phyloP scores from a whole-genome alignment of 2,113 vertebrate genomes.

The Tursiops truncatus region DNA sequence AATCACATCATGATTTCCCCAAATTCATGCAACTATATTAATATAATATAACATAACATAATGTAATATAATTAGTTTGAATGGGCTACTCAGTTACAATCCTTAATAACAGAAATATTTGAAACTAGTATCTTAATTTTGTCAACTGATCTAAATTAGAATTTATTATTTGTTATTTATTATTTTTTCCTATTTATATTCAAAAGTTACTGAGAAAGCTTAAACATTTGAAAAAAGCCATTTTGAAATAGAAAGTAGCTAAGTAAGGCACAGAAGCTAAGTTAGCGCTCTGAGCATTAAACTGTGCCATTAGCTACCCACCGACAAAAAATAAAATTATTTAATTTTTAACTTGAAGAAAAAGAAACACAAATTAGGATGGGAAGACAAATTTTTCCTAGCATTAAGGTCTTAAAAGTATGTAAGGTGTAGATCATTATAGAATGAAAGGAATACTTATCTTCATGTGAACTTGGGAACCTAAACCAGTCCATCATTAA shows the following conservation, averaged over 20 bases:
- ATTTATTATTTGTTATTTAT: not conserved
- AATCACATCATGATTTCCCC: not conserved
- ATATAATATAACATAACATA: not conserved
- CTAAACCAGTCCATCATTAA: not conserved
- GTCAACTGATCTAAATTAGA: not conserved
- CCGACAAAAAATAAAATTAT: not conserved
- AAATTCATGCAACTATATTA: not conserved
- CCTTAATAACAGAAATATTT: not conserved
- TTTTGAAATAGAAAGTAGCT: not conserved
- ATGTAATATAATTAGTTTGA: not conserved
- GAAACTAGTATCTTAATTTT: not conserved
- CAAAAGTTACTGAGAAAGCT: not conserved
- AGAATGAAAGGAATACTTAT: not conserved
- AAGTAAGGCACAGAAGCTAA: not conserved
- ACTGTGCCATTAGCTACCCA: not conserved
- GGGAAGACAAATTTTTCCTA: not conserved
- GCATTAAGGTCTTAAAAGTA: not conserved
- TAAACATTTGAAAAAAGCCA: not conserved
- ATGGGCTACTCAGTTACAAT: not conserved
- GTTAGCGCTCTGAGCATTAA: not conserved
- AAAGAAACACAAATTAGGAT: not conserved
- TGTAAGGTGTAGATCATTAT: not conserved
- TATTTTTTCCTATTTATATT: constrained; percentile 12
- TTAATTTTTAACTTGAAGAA: not conserved
- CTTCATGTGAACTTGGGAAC: not conserved